Conservation (phyloP, 2,888 invertebrate species). For the Plusia festucae region DNA sequence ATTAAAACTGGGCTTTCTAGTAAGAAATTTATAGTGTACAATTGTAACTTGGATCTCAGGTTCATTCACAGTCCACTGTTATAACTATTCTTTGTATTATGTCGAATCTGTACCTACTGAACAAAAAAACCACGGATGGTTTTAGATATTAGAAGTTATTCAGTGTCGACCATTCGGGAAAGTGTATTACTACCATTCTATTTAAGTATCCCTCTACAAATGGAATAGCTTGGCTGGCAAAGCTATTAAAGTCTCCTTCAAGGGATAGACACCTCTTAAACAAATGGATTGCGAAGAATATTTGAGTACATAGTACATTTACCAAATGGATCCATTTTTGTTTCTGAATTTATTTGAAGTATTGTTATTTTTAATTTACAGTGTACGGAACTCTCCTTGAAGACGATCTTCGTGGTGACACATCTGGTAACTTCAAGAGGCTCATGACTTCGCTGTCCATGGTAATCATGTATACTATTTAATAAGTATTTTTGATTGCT, state of each 20-base stretch:
- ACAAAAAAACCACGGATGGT: not conserved
- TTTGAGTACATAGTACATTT: not conserved
- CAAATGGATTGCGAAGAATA: not conserved
- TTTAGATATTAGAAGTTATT: not conserved
- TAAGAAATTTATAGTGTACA: no score
- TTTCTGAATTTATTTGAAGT: not conserved
- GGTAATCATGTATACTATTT: constrained; percentile 75
- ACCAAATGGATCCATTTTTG: not conserved
- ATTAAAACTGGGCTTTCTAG: no score
- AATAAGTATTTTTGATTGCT: no score
- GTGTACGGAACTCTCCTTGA: constrained; percentile 95
- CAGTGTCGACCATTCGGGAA: not conserved
- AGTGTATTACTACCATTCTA: not conserved
- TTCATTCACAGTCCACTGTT: no score
- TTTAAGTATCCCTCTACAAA: not conserved
- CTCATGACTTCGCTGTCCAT: constrained; percentile 95
- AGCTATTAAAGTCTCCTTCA: constrained; percentile 1
- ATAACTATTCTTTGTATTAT: no score
- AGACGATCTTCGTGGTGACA: constrained; percentile 95
- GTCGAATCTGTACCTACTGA: no score
- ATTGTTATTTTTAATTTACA: constrained; percentile 78
- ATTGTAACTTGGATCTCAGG: no score
- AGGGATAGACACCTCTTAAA: not conserved
- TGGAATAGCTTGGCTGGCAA: not conserved
- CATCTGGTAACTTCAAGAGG: constrained; percentile 97